Conservation (phyloP, 1,140 invertebrate genomes). For the Ceratina australensis region DNA sequence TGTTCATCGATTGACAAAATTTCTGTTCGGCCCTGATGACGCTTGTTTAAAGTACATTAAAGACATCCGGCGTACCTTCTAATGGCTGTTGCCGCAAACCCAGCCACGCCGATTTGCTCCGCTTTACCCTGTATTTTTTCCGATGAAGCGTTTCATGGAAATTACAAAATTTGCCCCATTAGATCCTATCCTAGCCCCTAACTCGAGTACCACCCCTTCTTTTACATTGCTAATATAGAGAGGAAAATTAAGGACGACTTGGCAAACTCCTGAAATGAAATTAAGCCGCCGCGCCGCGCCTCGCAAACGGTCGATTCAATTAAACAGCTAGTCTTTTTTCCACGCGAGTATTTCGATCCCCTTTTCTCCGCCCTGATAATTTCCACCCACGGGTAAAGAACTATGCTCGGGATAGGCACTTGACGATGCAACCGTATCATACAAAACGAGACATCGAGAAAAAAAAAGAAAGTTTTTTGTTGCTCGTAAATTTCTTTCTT, state of each 20-base stretch:
- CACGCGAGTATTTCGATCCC: not conserved
- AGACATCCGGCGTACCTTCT: not conserved
- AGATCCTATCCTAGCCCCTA: constrained; percentile 26
- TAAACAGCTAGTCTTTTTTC: constrained; percentile 23
- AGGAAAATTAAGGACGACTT: constrained; percentile 39
- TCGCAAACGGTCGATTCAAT: constrained; percentile 35
- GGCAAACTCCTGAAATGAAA: constrained; percentile 41
- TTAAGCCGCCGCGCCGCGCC: constrained; percentile 41
- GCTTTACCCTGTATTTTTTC: constrained; percentile 25
- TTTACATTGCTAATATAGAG: constrained; percentile 48
- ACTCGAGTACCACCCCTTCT: constrained; percentile 17
- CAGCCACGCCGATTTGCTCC: not conserved
- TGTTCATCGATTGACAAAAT: constrained; percentile 14
- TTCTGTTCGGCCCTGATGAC: not conserved
- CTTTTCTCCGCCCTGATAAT: not conserved
- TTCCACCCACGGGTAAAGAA: not conserved
- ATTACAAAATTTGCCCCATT: constrained; percentile 47
- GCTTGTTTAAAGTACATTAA: not conserved
- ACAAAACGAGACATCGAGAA: not conserved
- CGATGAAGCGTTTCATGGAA: constrained; percentile 28
- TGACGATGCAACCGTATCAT: constrained; percentile 4
- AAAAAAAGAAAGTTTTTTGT: not conserved
- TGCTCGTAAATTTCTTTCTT: constrained; percentile 35
- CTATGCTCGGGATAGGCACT: not conserved
- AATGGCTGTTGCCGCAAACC: not conserved